Percentiles rank a stretch among this genome's conserved stretches.
These are phyloP conservation scores for Anarrhichthys ocellatus DNA, from an alignment of 2,113 vertebrate species.

Conservation along the genomic window DNA sequence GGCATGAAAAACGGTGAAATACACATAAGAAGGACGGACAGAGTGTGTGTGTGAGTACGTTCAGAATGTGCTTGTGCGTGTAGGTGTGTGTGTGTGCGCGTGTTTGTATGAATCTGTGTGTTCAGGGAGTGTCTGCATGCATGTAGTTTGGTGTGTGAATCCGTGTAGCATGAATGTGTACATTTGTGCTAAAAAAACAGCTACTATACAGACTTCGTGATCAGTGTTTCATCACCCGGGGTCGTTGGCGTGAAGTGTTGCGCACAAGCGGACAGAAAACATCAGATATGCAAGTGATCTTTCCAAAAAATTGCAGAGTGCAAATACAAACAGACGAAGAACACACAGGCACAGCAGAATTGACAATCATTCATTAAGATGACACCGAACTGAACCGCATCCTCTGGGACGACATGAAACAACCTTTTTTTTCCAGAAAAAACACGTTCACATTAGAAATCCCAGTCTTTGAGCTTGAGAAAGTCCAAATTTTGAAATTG, in stretches of 20 bases:
- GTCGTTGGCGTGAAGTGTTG: constrained; percentile 24
- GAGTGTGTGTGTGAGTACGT: constrained; percentile 13
- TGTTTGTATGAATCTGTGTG: not conserved
- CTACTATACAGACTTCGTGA: constrained; percentile 74
- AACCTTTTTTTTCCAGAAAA: constrained; percentile 40
- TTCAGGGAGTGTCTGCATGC: constrained; percentile 21
- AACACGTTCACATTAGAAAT: constrained; percentile 73
- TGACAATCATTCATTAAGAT: constrained; percentile 78
- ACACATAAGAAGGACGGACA: constrained; percentile 46
- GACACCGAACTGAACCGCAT: constrained; percentile 67
- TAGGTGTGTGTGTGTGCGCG: constrained; percentile 2
- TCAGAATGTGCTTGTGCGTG: constrained; percentile 30
- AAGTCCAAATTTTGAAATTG: constrained; percentile 25
- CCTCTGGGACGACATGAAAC: constrained; percentile 64
- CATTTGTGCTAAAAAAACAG: constrained; percentile 55
- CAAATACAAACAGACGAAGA: constrained; percentile 77
- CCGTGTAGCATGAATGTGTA: constrained; percentile 28
- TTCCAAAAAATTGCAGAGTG: constrained; percentile 69
- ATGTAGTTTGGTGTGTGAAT: constrained; percentile 2
- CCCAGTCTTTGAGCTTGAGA: constrained; percentile 29
- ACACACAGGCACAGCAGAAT: constrained; percentile 81
- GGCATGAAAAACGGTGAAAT: constrained; percentile 52
- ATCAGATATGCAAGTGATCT: constrained; percentile 71
- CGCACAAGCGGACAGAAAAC: constrained; percentile 70
- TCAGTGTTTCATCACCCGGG: constrained; percentile 39